phyloP scores from a whole-genome alignment of 2,888 invertebrate species.

The Noctua pronuba region DNA sequence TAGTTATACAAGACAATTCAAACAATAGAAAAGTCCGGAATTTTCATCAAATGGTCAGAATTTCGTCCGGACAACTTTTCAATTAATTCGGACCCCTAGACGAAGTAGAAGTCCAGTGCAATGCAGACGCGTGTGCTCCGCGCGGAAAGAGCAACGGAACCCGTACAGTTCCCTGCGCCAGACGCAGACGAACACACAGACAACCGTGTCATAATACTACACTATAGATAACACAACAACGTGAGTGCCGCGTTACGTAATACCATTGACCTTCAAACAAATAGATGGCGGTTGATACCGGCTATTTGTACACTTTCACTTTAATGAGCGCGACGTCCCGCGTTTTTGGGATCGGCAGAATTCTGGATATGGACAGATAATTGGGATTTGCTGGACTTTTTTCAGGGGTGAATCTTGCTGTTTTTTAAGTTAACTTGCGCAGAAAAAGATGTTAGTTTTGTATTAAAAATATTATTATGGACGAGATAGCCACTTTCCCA shows the following conservation, averaged over 20 bases:
- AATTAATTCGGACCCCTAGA: background rate
- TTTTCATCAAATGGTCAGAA: background rate
- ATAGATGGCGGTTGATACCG: slow-evolving; percentile 30
- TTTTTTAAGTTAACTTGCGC: background rate
- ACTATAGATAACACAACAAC: slow-evolving; percentile 28
- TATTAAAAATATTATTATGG: background rate
- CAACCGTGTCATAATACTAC: slow-evolving; percentile 16
- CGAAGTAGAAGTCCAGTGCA: background rate
- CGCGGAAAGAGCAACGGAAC: background rate
- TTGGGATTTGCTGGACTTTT: background rate
- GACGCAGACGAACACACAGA: slow-evolving; percentile 16
- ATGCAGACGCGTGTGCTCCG: background rate
- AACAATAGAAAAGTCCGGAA: no score
- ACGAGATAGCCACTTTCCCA: background rate
- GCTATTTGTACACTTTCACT: slow-evolving; percentile 54
- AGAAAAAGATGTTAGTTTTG: background rate
- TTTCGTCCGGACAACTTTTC: background rate
- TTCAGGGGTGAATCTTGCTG: background rate
- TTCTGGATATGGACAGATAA: background rate
- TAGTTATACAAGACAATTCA: no score
- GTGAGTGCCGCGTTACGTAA: slow-evolving; percentile 30
- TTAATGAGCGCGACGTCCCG: background rate
- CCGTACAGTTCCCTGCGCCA: background rate
- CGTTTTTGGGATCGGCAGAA: slow-evolving; percentile 4
- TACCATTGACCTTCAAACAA: slow-evolving; percentile 52